Evolutionary conservation across 2,797 vertebrate genomes (phyloP).

Genomic region (Liparis tanakae): DNA sequence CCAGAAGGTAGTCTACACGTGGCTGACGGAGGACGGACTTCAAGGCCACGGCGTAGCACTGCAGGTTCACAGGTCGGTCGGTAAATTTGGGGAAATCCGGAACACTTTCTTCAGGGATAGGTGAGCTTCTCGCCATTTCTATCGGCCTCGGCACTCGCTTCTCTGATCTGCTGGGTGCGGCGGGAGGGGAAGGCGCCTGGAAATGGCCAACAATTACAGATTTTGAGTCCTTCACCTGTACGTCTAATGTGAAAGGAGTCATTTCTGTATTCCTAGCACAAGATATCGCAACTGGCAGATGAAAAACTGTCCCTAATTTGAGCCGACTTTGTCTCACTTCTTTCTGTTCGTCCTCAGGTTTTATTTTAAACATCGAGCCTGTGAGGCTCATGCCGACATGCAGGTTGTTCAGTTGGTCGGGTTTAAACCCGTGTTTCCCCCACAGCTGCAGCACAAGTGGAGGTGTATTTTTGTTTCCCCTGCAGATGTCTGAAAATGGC

Average conservation of each 20-base stretch:
- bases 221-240: slow-evolving; percentile 82
- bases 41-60: slow-evolving; percentile 89
- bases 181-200: slow-evolving; percentile 86
- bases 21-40: slow-evolving; percentile 94
- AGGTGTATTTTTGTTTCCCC: slow-evolving; percentile 85
- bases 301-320: slow-evolving; percentile 86
- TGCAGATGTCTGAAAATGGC: slow-evolving; percentile 87
- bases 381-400: slow-evolving; percentile 80
- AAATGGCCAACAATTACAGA: slow-evolving; percentile 81
- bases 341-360: slow-evolving; percentile 83
- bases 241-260: slow-evolving; percentile 85
- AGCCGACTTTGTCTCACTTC: slow-evolving; percentile 86
- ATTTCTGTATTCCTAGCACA: slow-evolving; percentile 80
- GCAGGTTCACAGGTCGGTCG: slow-evolving; percentile 83
- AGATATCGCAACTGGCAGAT: slow-evolving; percentile 87
- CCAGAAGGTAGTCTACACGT: slow-evolving; percentile 92
- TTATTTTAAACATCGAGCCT: slow-evolving; percentile 87
- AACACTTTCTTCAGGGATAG: slow-evolving; percentile 80
- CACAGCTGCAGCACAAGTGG: slow-evolving; percentile 94
- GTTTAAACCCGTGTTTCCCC: slow-evolving; percentile 89
- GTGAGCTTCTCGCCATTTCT: slow-evolving; percentile 69
- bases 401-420: slow-evolving; percentile 86
- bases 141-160: slow-evolving; percentile 67
- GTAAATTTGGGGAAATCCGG: slow-evolving; percentile 87
- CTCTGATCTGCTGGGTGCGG: slow-evolving; percentile 82